A percentile compares a stretch with the other conserved stretches of the same genome.
phyloP scores from a whole-genome alignment of 2,888 invertebrate species.

The Papilio protenor region DNA sequence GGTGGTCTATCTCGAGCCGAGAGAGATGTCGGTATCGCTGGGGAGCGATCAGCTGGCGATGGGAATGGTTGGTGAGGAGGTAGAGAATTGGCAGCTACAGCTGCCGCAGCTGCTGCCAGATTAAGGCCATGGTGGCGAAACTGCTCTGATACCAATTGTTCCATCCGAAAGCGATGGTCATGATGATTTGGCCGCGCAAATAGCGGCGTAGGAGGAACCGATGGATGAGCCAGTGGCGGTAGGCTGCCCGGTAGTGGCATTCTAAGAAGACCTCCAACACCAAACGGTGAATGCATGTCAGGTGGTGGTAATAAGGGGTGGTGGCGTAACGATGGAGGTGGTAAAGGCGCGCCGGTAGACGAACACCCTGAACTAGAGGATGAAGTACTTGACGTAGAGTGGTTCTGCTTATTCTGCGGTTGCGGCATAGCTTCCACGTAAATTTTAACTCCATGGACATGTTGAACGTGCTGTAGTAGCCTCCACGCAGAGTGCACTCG shows the following conservation, averaged over 20 bases:
- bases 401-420: constrained; percentile 80
- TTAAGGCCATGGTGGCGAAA: constrained; percentile 92
- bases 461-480: constrained; percentile 97
- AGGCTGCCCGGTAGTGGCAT: constrained; percentile 88
- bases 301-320: constrained; percentile 88
- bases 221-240: constrained; percentile 87
- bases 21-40: constrained; percentile 80
- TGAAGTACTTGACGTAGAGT: constrained; percentile 84
- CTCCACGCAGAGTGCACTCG: constrained; percentile 97
- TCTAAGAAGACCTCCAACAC: constrained; percentile 88
- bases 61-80: constrained; percentile 86
- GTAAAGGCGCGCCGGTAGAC: constrained; percentile 82
- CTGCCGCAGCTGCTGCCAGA: constrained; percentile 90
- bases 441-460: constrained; percentile 96
- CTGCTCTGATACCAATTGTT: constrained; percentile 92
- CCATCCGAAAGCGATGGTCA: constrained; percentile 92
- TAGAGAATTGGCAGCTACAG: constrained; percentile 86
- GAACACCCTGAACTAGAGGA: constrained; percentile 84
- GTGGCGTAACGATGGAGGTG: constrained; percentile 87
- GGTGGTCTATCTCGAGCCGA: constrained; percentile 79
- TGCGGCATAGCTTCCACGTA: constrained; percentile 88
- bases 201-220: constrained; percentile 88
- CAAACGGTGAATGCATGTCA: constrained; percentile 90
- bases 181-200: constrained; percentile 91
- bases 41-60: constrained; percentile 85